These are phyloP conservation scores for Sinosuthora webbiana DNA, from an alignment of 2,113 vertebrate genomes.

Conservation along the genomic window DNA sequence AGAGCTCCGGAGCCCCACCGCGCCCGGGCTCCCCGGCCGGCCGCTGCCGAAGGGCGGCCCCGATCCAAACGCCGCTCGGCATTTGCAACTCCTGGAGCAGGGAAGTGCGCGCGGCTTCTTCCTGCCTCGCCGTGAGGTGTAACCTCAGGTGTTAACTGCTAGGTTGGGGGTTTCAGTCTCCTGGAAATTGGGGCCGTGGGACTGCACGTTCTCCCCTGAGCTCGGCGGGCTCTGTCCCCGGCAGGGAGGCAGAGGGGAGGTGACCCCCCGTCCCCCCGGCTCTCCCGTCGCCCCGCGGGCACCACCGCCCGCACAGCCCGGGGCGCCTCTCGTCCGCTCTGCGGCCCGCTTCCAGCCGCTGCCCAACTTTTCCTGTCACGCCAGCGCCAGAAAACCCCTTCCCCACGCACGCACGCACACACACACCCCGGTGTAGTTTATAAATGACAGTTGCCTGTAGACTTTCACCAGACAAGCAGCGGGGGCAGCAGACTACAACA, in stretches of 20 bases:
- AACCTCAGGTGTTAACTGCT: conserved; percentile 59
- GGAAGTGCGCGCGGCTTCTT: neutral
- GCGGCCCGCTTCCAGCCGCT: conserved; percentile 19
- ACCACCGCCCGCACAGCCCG: neutral
- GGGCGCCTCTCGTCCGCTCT: neutral
- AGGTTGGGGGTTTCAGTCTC: conserved; percentile 22
- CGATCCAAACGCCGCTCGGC: conserved; percentile 32
- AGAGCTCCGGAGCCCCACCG: neutral
- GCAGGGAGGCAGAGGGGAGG: neutral
- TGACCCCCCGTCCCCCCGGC: neutral
- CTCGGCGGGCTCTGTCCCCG: conserved; percentile 19
- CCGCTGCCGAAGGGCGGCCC: neutral
- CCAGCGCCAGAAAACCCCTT: neutral
- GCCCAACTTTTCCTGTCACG: conserved; percentile 39
- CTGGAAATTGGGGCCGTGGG: neutral
- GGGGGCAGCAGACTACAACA: conserved; percentile 77
- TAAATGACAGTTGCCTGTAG: conserved; percentile 66
- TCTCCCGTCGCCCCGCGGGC: neutral
- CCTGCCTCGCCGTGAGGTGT: conserved; percentile 21
- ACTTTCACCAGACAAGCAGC: conserved; percentile 72
- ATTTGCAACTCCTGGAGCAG: conserved; percentile 63
- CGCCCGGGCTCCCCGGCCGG: neutral
- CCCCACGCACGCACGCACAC: neutral
- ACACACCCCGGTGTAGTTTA: conserved; percentile 44
- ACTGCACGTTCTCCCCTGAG: neutral